phyloP scores from a whole-genome alignment of 2,888 invertebrate species.

The Hoplodrina blanda region DNA sequence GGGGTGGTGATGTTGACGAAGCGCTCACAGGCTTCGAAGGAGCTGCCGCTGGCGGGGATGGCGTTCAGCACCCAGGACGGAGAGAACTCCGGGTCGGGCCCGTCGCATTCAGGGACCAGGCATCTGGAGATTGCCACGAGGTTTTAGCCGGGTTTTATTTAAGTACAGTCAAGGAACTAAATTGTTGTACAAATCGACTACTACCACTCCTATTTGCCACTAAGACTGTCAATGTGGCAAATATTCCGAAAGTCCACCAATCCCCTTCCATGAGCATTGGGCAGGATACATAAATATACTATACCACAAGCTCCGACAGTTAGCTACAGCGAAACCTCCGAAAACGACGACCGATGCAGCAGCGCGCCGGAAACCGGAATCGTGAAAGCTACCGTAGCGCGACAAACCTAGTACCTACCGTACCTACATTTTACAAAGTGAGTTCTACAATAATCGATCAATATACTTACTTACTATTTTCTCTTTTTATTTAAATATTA shows the following conservation, averaged over 20 bases:
- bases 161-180: too few relatives aligned
- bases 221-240: too few relatives aligned
- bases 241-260: too few relatives aligned
- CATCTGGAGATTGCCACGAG: conserved; percentile 70
- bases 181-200: too few relatives aligned
- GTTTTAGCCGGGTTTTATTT: neutral
- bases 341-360: conserved; percentile 7
- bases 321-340: conserved; percentile 7
- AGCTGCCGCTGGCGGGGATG: conserved; percentile 71
- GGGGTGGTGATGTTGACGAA: conserved; percentile 71
- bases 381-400: conserved; percentile 1
- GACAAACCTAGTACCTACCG: neutral
- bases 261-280: too few relatives aligned
- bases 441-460: neutral
- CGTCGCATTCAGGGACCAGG: conserved; percentile 80
- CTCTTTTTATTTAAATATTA: too few relatives aligned
- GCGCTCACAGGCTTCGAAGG: conserved; percentile 79
- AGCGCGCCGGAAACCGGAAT: conserved; percentile 15
- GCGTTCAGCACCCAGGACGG: conserved; percentile 81
- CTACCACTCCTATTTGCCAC: too few relatives aligned
- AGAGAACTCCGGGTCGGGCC: conserved; percentile 71
- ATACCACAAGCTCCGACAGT: neutral
- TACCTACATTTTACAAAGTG: neutral
- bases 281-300: neutral
- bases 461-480: neutral